Evolutionary conservation across 2,113 vertebrate genomes (phyloP), one percentile per base, ranked within the genome.

Genomic region (Hucho hucho): DNA sequence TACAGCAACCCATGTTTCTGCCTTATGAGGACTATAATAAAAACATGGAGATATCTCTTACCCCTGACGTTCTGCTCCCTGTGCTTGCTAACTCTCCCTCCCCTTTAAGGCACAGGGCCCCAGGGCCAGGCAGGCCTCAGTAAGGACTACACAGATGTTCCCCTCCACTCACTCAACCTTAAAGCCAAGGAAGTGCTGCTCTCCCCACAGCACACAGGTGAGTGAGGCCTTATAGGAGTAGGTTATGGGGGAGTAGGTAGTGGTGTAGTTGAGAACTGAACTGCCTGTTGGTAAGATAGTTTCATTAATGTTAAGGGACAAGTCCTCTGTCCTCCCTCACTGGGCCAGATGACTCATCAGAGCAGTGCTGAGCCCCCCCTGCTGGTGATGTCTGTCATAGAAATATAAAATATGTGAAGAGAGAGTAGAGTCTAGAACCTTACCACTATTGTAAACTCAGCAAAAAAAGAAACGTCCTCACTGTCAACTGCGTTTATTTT

Each of bases 141-240:
- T 74, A 87, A 90, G 70, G 95, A 95, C 20, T 94, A 94, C 89
- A 93, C 95, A 69, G 94, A 95, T 75, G 93, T 97, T 37, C 89
- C 92, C 14, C 90, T 95, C 61, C 93, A 95, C 74, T 93, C 95
- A 6, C 86, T 95, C 89, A 93, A 93, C 83, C 90, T 95, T 25
- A 91, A 90, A 18, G 93, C 95, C 76, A 94, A 92, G 72, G 94
- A 93, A 7, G 90, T 89, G 0, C 87, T 91, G 9, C 85, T 92
- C 53, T 89, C 92, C 69, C 89, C 94, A 0, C 91, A 91, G 4
- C 86, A 74, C 4, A 94, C 93, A 92, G 96, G 96, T 96, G 84
- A 46, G 73, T 76, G 56, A 29, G 16, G 49, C 5, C 63, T n/a
- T 9, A 43, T 11, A 11, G 37, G 2, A 12, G 37, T 43, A 47